Evolutionary conservation across 2,113 vertebrate genomes (phyloP), one percentile per base, ranked within the genome.

Genomic region (Paracanthobrama guichenoti): DNA sequence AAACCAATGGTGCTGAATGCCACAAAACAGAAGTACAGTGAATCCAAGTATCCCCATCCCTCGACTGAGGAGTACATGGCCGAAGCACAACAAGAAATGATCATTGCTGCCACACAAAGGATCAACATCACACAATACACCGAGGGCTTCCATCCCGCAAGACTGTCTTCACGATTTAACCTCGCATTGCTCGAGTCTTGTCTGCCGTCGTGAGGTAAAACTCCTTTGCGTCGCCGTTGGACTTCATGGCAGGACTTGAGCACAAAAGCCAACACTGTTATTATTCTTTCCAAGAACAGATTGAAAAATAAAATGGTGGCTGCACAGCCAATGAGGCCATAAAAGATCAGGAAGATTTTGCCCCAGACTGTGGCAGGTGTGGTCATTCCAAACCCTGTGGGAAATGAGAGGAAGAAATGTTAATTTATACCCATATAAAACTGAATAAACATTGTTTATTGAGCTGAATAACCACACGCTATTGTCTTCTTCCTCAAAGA

Each of bases 1-100:
- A 99, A 99, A 31, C 98, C 98, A 0, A 99, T 98, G 87, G 98
- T 99, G 91, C 98, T 99, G 91, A 99, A 99, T 81, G 98, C 96
- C 92, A 99, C 97, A 0, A 99, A 99, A 90, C 98, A 99, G 91
- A 98, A 99, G 91, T 99, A 99, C 64, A 99, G 95, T 0, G 98
- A 98, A 90, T 99, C 98, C 24, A 98, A 93, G 90, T 97, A 99
- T 90, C 93, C 94, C 98, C 98, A 99, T 26, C 96, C 98, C 89
- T 99, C 98, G 0, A 96, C 91, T 0, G 95, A 93, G 0, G 96
- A 94, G 91, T 97, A 99, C 96, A 99, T 96, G 84, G 96, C 94
- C 0, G 98, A 99, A 28, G 98, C 98, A 10, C 96, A 96, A 88
- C 97, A 98, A 82, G 98, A 99, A 85, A 99, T 94, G 64, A 96